Conservation (phyloP, 1,140 invertebrate species). For the Brachionus asplanchnoidis region DNA sequence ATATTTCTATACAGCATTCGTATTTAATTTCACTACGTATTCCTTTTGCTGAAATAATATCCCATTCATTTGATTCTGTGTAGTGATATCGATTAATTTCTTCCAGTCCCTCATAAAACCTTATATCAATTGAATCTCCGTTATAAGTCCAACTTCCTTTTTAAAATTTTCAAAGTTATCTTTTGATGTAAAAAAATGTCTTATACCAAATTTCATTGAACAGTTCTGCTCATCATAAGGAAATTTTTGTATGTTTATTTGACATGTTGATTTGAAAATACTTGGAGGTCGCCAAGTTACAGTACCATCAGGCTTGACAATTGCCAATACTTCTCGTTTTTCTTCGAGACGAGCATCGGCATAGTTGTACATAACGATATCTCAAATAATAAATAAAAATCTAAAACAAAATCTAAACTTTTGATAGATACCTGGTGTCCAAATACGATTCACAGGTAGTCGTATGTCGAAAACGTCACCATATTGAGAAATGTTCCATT, state of each 20-base stretch:
- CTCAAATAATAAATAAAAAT: background rate
- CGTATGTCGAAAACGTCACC: conserved; percentile 26
- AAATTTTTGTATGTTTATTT: conserved; percentile 66
- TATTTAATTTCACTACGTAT: conserved; percentile 48
- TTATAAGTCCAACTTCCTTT: conserved; percentile 55
- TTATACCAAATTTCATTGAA: conserved; percentile 53
- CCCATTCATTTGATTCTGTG: conserved; percentile 57
- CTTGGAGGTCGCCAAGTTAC: conserved; percentile 95
- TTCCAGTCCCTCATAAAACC: conserved; percentile 47
- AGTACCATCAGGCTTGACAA: conserved; percentile 74
- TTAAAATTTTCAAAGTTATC: background rate
- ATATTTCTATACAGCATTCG: conserved; percentile 56
- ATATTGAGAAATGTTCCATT: conserved; percentile 32
- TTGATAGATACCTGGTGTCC: conserved; percentile 11
- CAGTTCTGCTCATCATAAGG: conserved; percentile 56
- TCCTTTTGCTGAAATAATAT: conserved; percentile 46
- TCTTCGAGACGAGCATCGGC: conserved; percentile 55
- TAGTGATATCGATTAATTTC: conserved; percentile 54
- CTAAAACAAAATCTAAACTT: background rate
- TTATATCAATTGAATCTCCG: conserved; percentile 53
- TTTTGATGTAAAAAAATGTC: too few relatives aligned
- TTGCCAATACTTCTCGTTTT: conserved; percentile 52
- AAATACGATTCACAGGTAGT: conserved; percentile 28
- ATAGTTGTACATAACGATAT: conserved; percentile 15
- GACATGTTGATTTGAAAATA: conserved; percentile 94